phyloP scores from a whole-genome alignment of 2,888 invertebrate genomes.

The Drosophila kuntzei region DNA sequence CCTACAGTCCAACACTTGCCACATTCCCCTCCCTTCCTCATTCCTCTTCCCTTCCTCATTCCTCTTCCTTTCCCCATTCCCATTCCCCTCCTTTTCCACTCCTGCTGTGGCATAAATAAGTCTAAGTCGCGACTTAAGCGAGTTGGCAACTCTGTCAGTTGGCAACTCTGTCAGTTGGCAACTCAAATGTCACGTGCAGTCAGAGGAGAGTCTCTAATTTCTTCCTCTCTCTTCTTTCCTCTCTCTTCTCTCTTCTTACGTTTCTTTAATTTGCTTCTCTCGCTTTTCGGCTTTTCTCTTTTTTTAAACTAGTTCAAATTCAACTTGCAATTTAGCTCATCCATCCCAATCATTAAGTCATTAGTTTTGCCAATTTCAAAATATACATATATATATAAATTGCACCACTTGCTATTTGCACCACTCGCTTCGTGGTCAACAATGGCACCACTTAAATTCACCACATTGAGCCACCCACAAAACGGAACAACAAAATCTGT shows the following conservation, averaged over 20 bases:
- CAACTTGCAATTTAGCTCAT: conserved; percentile 47
- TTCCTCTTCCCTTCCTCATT: background rate
- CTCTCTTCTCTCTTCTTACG: conserved; percentile 13
- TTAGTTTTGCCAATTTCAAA: conserved; percentile 44
- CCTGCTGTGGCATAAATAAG: conserved; percentile 60
- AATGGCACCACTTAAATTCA: conserved; percentile 3
- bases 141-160: conserved; percentile 44
- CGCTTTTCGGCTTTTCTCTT: conserved; percentile 1
- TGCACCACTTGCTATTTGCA: conserved; percentile 1
- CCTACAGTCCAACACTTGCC: conserved; percentile 11
- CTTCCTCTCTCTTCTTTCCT: too few species aligned
- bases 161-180: conserved; percentile 41
- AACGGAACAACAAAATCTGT: conserved; percentile 13
- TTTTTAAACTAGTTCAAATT: conserved; percentile 56
- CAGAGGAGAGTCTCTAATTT: conserved; percentile 9
- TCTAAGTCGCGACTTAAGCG: conserved; percentile 21
- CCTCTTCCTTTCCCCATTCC: background rate
- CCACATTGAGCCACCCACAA: conserved; percentile 33
- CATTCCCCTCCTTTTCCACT: background rate
- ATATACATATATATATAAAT: conserved; percentile 2
- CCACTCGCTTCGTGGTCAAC: conserved; percentile 9
- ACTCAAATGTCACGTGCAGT: conserved; percentile 56
- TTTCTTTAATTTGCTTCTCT: conserved; percentile 11
- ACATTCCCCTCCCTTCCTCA: background rate
- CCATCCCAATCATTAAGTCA: conserved; percentile 46